phyloP scores from a whole-genome alignment of 2,113 vertebrate genomes.

The Nettapus auritus region DNA sequence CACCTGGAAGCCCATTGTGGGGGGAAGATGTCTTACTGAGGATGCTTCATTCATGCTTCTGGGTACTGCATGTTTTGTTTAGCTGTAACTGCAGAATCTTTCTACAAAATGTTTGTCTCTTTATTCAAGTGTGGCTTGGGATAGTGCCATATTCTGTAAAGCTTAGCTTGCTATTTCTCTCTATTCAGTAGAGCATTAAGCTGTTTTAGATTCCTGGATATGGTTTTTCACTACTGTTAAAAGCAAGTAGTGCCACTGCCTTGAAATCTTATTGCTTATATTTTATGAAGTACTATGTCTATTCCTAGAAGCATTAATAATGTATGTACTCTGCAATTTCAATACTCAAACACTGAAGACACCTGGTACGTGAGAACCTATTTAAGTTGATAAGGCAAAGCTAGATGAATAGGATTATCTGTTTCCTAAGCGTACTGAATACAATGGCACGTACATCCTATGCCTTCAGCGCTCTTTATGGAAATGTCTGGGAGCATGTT shows the following conservation, averaged over 20 bases:
- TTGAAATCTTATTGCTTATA: neutral
- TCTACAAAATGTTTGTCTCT: neutral
- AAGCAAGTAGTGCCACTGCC: neutral
- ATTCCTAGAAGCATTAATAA: conserved; percentile 42
- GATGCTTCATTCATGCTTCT: neutral
- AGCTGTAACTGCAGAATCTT: neutral
- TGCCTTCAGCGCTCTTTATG: neutral
- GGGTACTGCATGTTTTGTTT: neutral
- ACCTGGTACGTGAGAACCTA: neutral
- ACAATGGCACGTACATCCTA: neutral
- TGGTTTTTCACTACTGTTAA: neutral
- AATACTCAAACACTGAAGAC: conserved; percentile 1
- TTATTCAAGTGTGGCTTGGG: neutral
- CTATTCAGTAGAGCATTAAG: neutral
- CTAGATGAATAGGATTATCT: conserved; percentile 39
- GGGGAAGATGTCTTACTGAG: neutral
- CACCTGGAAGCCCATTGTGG: neutral
- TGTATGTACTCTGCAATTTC: conserved; percentile 21
- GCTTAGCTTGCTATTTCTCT: neutral
- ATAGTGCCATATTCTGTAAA: neutral
- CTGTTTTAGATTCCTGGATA: neutral
- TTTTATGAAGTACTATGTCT: conserved; percentile 15
- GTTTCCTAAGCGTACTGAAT: neutral
- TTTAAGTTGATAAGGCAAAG: conserved; percentile 33
- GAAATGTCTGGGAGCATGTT: neutral